phyloP scores from a whole-genome alignment of 2,888 invertebrate genomes.

The Busseola fusca region DNA sequence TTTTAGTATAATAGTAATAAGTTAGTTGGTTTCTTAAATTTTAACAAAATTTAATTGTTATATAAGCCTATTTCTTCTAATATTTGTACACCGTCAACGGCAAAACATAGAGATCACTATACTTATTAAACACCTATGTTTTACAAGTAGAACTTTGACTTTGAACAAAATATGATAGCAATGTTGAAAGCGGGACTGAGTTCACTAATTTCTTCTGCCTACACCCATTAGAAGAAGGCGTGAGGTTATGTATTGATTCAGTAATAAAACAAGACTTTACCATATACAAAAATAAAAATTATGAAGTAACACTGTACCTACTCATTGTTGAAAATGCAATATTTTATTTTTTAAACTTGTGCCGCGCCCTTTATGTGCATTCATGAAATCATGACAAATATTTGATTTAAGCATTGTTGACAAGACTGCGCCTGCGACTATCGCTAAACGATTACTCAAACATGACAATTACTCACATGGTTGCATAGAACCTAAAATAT shows the following conservation, averaged over 20 bases:
- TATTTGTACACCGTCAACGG: too few relatives aligned
- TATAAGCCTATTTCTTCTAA: too few relatives aligned
- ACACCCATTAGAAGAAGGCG: not conserved
- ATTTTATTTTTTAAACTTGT: not conserved
- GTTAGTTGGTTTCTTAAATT: too few relatives aligned
- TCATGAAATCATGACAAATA: slow-evolving; percentile 19
- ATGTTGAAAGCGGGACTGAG: not conserved
- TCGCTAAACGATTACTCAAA: slow-evolving; percentile 21
- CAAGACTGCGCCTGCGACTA: slow-evolving; percentile 16
- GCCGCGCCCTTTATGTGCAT: slow-evolving; percentile 25
- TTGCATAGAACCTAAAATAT: not conserved
- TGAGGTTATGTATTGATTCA: not conserved
- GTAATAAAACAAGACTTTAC: not conserved
- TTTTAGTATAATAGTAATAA: too few relatives aligned
- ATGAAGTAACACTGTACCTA: too few relatives aligned
- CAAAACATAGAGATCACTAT: too few relatives aligned
- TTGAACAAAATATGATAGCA: not conserved
- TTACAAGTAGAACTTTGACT: too few relatives aligned
- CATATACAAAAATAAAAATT: not conserved
- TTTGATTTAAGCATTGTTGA: slow-evolving; percentile 13
- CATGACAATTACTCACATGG: slow-evolving; percentile 1
- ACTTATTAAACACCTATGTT: too few relatives aligned
- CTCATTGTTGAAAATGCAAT: too few relatives aligned
- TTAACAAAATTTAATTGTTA: too few relatives aligned
- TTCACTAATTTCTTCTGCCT: not conserved